A percentile compares a stretch with the other conserved stretches of the same genome.
These are phyloP conservation scores for Eristalis arbustorum DNA, from an alignment of 2,888 invertebrate genomes.

Conservation along the genomic window DNA sequence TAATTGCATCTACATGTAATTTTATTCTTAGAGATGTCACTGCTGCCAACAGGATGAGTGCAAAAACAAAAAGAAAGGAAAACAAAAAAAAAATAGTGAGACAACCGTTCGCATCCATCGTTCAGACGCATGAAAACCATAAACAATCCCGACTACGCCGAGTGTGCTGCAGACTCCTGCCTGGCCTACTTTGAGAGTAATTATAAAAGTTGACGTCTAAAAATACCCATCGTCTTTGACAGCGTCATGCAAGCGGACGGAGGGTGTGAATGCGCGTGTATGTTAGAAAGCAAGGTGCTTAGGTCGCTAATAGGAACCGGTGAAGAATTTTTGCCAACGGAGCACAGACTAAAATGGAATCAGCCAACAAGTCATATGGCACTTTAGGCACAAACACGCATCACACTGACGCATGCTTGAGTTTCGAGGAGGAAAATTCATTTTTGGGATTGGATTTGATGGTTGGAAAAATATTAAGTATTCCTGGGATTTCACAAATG, in stretches of 20 bases:
- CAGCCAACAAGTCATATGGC: neutral
- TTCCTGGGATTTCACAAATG: too few relatives aligned
- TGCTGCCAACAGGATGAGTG: conserved; percentile 42
- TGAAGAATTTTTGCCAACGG: neutral
- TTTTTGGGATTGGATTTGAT: neutral
- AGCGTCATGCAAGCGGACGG: conserved; percentile 20
- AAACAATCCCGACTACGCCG: conserved; percentile 43
- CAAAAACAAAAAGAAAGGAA: neutral
- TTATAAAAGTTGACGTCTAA: conserved; percentile 58
- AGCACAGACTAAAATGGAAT: neutral
- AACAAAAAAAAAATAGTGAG: neutral
- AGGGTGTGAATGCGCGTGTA: neutral
- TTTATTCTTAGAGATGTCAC: conserved; percentile 44
- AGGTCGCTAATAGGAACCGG: conserved; percentile 10
- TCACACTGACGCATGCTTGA: neutral
- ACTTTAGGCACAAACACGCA: neutral
- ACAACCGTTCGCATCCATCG: conserved; percentile 4
- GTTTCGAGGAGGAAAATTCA: neutral
- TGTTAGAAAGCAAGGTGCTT: conserved; percentile 13
- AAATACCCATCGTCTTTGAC: conserved; percentile 55
- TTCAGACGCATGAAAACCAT: conserved; percentile 51
- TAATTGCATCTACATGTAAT: conserved; percentile 35
- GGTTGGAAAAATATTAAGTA: neutral
- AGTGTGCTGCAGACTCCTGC: conserved; percentile 30
- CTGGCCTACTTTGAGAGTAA: conserved; percentile 61